Percentiles rank a stretch among this genome's conserved stretches.
phyloP scores from a whole-genome alignment of 2,113 vertebrate species.

The Dasyurus viverrinus region DNA sequence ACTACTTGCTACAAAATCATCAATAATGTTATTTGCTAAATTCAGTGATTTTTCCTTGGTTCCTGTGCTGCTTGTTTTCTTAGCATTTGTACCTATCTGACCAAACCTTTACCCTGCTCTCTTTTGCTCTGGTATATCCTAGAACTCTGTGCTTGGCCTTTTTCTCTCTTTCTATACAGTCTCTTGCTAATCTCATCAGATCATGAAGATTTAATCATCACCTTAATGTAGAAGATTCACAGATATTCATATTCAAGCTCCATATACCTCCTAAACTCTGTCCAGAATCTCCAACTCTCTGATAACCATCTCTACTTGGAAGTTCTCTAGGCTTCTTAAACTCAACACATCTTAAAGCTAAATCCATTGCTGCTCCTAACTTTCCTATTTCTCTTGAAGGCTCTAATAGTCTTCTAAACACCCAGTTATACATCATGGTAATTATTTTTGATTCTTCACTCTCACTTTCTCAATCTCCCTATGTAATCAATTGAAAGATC shows the following conservation, averaged over 20 bases:
- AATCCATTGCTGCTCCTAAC: neutral
- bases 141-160: neutral
- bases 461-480: neutral
- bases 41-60: neutral
- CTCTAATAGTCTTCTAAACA: neutral
- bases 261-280: neutral
- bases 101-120: neutral
- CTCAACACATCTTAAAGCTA: neutral
- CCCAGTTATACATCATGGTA: neutral
- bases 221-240: neutral
- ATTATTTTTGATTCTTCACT: neutral
- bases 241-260: neutral
- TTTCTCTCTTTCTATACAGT: neutral
- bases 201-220: neutral
- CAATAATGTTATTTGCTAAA: neutral
- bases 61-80: neutral
- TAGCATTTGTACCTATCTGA: neutral
- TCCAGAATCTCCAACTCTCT: neutral
- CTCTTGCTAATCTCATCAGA: neutral
- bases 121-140: neutral
- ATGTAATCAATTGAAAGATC: neutral
- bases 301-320: too few relatives aligned
- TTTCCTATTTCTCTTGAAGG: neutral
- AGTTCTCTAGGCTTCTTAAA: neutral
- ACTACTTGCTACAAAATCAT: neutral